Evolutionary conservation across 35 echinoderm and acorn worm species (phyloP).

Genomic region (Antedon bifida): DNA sequence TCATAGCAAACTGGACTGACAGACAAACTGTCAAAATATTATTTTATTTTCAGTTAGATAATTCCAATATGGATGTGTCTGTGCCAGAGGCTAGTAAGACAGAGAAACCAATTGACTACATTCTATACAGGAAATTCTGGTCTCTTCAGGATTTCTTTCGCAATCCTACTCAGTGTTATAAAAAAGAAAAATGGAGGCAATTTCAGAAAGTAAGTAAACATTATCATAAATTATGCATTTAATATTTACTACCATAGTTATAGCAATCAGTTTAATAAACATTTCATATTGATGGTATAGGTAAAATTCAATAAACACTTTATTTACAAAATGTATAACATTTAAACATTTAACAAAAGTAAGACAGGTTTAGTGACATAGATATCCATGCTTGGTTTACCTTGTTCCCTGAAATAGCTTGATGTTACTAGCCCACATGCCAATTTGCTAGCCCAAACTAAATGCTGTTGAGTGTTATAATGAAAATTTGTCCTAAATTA

Average conservation of each 20-base stretch:
- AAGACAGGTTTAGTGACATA: no score
- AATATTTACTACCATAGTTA: background rate
- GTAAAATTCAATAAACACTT: background rate
- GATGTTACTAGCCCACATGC: no score
- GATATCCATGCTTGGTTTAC: no score
- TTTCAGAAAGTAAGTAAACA: slow-evolving; percentile 42
- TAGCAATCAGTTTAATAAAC: background rate
- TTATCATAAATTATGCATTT: no score
- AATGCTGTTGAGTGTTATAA: no score
- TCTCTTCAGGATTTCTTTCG: slow-evolving; percentile 81
- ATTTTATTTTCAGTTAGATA: background rate
- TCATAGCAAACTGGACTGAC: no score
- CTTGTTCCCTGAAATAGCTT: no score
- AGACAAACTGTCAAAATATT: no score
- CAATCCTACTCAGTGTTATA: slow-evolving; percentile 65
- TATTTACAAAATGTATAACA: no score
- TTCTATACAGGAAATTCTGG: slow-evolving; percentile 89
- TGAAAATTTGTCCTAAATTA: no score
- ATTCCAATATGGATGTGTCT: background rate
- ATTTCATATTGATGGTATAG: background rate
- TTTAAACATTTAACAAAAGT: no score
- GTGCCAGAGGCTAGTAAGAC: background rate
- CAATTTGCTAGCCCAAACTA: no score
- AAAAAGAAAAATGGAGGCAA: slow-evolving; percentile 69
- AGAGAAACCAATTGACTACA: slow-evolving; percentile 44